Evolutionary conservation across 2,113 vertebrate genomes (phyloP).

Genomic region (Festucalex cinctus): DNA sequence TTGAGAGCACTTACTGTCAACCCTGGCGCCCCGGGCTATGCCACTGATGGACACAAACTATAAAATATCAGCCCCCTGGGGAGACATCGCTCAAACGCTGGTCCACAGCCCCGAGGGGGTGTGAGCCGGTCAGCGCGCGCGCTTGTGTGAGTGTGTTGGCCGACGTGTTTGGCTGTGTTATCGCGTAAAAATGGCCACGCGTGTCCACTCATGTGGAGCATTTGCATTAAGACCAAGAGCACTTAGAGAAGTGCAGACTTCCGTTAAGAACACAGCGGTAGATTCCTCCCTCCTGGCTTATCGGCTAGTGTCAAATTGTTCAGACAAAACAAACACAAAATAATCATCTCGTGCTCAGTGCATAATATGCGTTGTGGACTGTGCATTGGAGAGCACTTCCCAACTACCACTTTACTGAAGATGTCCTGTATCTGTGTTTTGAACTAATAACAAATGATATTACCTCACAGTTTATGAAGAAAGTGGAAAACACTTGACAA

Average conservation of each 20-base stretch:
- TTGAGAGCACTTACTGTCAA: slow-evolving; percentile 84
- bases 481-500: background rate
- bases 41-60: slow-evolving; percentile 83
- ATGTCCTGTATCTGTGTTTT: background rate
- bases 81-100: slow-evolving; percentile 76
- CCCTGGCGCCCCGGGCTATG: slow-evolving; percentile 73
- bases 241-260: background rate
- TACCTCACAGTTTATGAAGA: background rate
- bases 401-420: background rate
- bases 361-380: too few species aligned
- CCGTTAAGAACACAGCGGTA: background rate
- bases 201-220: slow-evolving; percentile 36
- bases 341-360: background rate
- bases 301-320: background rate
- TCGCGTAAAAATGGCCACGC: slow-evolving; percentile 25
- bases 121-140: slow-evolving; percentile 58
- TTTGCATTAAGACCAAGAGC: slow-evolving; percentile 33
- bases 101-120: slow-evolving; percentile 68
- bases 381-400: background rate
- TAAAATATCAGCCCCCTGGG: slow-evolving; percentile 81
- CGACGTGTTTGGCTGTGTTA: slow-evolving; percentile 39
- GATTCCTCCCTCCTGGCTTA: background rate
- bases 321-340: background rate
- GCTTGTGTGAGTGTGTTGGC: slow-evolving; percentile 43
- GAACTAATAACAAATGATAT: background rate